Base-by-base conservation (phyloP, 1,140 invertebrate genomes). In the Papilio polyxenes region DNA sequence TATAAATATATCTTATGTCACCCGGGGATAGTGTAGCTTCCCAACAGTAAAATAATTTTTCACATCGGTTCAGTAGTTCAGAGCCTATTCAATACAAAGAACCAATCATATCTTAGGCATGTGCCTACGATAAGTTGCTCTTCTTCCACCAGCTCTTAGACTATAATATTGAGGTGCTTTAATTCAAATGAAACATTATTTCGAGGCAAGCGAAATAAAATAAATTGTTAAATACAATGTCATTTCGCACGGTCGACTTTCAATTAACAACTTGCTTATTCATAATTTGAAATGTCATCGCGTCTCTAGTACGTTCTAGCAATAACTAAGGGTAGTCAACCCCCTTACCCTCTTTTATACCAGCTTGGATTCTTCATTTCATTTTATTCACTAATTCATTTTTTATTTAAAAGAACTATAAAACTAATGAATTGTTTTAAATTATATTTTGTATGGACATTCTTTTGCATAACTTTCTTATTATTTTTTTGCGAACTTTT, bases 241-340 rank as follows among this genome's bases (percentile, higher is more conserved):
- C 59, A 62, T 62, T 62, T 62, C 59, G 10, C 59, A 62, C 59
- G 8, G 62, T 31, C 9, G 62, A 31, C 23, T 37, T 69, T 23
- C 31, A 69, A 69, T 69, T 69, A 69, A 69, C 62, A 69, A 69
- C 62, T 69, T 69, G 62, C 62, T 69, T 69, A 31, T 69, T 69
- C 62, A 31, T 37, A 69, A 69, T 69, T 69, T 69, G 7, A 69
- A 69, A 69, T 69, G 62, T 69, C 31, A 69, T 37, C 62, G 62
- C 11, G 11, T 37, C 62, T 37, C 62, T 31, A 9, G 23, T 10
- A 31, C 37, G 23, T 69, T 69, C 62, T 9, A 69, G 62, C 62
- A 69, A 69, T 69, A 69, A 69, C 23, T 69, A 23, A 31, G 23
- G 62, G 23, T 31, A 69, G 23, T 13, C 62, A 69, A 69, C 62